Conservation (phyloP, 2,797 vertebrate genomes). For the Cephalopachus bancanus region DNA sequence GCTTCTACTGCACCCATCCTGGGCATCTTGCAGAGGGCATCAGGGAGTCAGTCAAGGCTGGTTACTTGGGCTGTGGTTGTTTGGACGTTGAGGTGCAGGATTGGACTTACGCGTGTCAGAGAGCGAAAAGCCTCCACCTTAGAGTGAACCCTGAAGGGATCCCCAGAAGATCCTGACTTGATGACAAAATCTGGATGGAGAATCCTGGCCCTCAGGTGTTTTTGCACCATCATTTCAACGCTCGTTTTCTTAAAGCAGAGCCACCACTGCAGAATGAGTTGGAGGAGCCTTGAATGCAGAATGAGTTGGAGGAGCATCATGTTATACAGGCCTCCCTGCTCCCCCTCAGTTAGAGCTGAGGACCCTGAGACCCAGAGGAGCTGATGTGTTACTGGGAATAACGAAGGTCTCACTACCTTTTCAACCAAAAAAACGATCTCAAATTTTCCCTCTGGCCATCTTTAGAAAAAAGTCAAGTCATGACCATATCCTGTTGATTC, state of each 20-base stretch:
- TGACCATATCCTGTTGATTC: constrained; percentile 70
- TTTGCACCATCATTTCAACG: background rate
- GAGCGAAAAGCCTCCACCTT: background rate
- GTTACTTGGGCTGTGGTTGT: background rate
- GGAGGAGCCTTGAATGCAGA: background rate
- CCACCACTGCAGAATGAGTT: background rate
- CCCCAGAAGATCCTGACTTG: background rate
- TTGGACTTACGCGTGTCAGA: background rate
- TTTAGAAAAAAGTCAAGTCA: constrained; percentile 70
- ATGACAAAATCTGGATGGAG: background rate
- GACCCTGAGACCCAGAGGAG: background rate
- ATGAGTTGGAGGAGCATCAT: background rate
- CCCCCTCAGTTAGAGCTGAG: background rate
- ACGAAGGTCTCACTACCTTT: background rate
- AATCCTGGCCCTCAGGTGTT: background rate
- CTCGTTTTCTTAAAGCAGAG: background rate
- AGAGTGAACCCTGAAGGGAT: background rate
- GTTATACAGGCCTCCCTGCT: rapidly evolving
- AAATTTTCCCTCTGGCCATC: constrained; percentile 31
- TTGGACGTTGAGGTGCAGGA: background rate
- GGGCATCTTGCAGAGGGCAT: background rate
- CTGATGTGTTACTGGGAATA: background rate
- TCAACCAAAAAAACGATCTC: background rate
- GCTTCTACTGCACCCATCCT: background rate
- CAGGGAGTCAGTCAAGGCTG: background rate